These are phyloP conservation scores for Actinopyga echinites DNA, from an alignment of 53 echinoderm and acorn worm genomes.

Conservation along the genomic window DNA sequence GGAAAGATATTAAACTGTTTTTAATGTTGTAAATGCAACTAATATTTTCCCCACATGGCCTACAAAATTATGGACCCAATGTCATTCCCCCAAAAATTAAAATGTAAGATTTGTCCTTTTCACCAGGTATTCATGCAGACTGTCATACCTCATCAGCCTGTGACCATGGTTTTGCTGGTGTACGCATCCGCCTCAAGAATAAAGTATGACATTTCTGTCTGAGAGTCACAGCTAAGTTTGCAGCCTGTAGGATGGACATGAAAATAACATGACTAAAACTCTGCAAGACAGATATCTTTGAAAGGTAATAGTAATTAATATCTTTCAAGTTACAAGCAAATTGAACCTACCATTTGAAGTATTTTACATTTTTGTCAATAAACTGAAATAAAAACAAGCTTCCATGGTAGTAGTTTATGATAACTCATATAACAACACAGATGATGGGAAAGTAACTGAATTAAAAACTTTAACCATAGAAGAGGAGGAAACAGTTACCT, in stretches of 20 bases:
- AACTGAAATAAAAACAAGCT: no score
- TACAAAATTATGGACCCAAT: no score
- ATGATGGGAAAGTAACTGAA: no score
- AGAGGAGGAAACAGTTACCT: constrained; percentile 29
- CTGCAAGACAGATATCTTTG: not conserved
- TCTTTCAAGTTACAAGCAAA: not conserved
- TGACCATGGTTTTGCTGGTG: constrained; percentile 96
- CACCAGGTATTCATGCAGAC: no score
- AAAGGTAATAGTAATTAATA: not conserved
- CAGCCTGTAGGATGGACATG: constrained; percentile 61
- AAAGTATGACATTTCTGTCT: constrained; percentile 94
- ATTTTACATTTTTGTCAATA: no score
- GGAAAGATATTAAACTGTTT: not conserved
- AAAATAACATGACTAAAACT: not conserved
- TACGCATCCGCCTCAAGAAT: constrained; percentile 89
- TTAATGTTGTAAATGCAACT: not conserved
- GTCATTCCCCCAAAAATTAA: no score
- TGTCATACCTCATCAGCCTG: constrained; percentile 87
- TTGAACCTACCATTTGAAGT: no score
- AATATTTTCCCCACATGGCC: no score
- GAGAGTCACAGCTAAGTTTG: constrained; percentile 73
- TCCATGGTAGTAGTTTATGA: no score
- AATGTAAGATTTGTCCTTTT: no score
- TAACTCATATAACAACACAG: no score
- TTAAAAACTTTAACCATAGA: not conserved